Evolutionary conservation across 1,140 invertebrate species (phyloP).

Genomic region (Megalopta genalis): DNA sequence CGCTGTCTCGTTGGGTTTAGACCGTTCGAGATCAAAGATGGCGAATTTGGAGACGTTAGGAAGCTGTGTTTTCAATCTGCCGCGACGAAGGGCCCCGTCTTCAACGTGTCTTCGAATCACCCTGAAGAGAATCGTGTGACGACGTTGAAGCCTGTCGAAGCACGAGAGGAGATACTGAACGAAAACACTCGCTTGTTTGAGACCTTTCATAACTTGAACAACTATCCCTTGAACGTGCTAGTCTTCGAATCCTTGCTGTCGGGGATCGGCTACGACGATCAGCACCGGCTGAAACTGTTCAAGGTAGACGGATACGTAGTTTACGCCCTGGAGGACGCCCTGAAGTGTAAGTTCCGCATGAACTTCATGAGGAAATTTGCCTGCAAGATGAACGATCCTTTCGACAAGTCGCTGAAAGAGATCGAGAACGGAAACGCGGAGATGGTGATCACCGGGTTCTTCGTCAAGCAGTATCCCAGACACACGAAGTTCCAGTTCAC

Average conservation of each 20-base stretch:
- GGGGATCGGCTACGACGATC: slow-evolving; percentile 21
- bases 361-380: slow-evolving; percentile 3
- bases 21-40: slow-evolving; percentile 45
- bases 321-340: slow-evolving; percentile 42
- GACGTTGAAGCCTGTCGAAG: not conserved
- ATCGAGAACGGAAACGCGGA: slow-evolving; percentile 52
- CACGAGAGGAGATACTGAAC: not conserved
- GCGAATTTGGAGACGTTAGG: slow-evolving; percentile 47
- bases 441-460: slow-evolving; percentile 62
- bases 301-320: slow-evolving; percentile 54
- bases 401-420: slow-evolving; percentile 33
- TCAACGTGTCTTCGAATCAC: no score
- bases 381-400: slow-evolving; percentile 46
- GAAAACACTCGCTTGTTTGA: slow-evolving; percentile 48
- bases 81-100: no score
- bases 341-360: slow-evolving; percentile 55
- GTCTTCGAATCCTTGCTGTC: slow-evolving; percentile 61
- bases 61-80: slow-evolving; percentile 15
- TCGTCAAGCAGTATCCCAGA: slow-evolving; percentile 54
- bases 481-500: slow-evolving; percentile 55
- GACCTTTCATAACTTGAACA: slow-evolving; percentile 59
- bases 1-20: slow-evolving; percentile 51
- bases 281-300: not conserved
- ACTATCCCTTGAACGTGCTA: slow-evolving; percentile 59
- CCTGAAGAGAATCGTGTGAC: no score